These are phyloP conservation scores for Protophormia terraenovae DNA, from an alignment of 2,888 invertebrate genomes.

Conservation along the genomic window DNA sequence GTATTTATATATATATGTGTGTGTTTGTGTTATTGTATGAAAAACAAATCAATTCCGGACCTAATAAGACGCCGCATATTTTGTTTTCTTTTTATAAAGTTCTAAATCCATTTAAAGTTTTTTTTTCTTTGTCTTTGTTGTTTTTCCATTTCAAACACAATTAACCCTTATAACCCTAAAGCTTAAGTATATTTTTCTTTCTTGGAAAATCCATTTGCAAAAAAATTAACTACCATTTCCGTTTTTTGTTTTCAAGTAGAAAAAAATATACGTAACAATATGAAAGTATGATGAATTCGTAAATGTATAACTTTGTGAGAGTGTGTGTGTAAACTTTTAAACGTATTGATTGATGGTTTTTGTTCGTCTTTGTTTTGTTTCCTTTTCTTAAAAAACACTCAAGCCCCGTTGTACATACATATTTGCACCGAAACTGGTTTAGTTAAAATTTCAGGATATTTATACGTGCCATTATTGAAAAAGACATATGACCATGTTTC, in stretches of 20 bases:
- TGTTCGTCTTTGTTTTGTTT: not conserved
- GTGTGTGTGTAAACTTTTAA: slow-evolving; percentile 17
- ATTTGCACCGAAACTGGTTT: not conserved
- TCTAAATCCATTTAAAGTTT: slow-evolving; percentile 46
- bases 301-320: not conserved
- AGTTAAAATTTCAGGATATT: too few relatives aligned
- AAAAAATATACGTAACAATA: slow-evolving; percentile 22
- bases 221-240: slow-evolving; percentile 46
- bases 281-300: slow-evolving; percentile 29
- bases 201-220: slow-evolving; percentile 29
- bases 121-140: slow-evolving; percentile 1
- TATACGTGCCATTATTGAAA: too few relatives aligned
- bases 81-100: slow-evolving; percentile 22
- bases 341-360: slow-evolving; percentile 60
- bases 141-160: slow-evolving; percentile 46
- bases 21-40: not conserved
- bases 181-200: slow-evolving; percentile 32
- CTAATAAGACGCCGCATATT: slow-evolving; percentile 13
- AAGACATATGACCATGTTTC: too few relatives aligned
- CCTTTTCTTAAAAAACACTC: not conserved
- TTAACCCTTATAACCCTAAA: slow-evolving; percentile 51
- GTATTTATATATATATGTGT: not conserved
- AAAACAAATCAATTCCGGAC: slow-evolving; percentile 39
- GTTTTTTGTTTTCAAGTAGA: slow-evolving; percentile 14
- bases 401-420: too few relatives aligned